A percentile compares a stretch with the other conserved stretches of the same genome.
Conservation (phyloP, 2,797 vertebrate species). For the Catharus ustulatus region DNA sequence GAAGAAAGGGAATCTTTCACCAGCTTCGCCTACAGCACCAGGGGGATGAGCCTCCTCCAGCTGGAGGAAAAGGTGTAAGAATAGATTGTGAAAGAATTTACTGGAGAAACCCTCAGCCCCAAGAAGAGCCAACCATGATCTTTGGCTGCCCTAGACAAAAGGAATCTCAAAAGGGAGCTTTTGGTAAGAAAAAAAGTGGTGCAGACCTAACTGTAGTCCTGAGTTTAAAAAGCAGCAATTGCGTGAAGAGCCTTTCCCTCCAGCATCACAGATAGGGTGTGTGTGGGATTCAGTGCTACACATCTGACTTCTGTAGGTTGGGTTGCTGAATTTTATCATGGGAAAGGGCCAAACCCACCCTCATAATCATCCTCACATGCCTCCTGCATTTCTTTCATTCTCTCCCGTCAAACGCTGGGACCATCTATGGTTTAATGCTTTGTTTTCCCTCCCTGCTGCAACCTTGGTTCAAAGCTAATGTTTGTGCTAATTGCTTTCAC, state of each 20-base stretch:
- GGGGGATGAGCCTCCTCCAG: neutral
- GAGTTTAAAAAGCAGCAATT: neutral
- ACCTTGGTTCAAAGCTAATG: neutral
- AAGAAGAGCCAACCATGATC: neutral
- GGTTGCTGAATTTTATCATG: neutral
- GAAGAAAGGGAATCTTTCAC: neutral
- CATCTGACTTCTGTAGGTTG: neutral
- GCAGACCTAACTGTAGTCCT: neutral
- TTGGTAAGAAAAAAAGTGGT: neutral
- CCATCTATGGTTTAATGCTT: neutral
- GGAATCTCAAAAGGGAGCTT: neutral
- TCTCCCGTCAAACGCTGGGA: neutral
- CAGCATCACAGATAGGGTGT: rapidly evolving
- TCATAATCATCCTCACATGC: neutral
- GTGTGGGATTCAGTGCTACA: neutral
- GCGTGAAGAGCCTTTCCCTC: neutral
- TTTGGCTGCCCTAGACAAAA: neutral
- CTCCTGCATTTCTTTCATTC: neutral
- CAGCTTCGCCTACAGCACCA: neutral
- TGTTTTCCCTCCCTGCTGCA: neutral
- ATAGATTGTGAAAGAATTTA: neutral
- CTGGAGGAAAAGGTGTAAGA: neutral
- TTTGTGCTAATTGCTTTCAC: neutral
- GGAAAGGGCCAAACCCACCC: neutral
- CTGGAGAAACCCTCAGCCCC: neutral